phyloP scores from a whole-genome alignment of 53 echinoderm and acorn worm genomes.

The Apostichopus leukothele region DNA sequence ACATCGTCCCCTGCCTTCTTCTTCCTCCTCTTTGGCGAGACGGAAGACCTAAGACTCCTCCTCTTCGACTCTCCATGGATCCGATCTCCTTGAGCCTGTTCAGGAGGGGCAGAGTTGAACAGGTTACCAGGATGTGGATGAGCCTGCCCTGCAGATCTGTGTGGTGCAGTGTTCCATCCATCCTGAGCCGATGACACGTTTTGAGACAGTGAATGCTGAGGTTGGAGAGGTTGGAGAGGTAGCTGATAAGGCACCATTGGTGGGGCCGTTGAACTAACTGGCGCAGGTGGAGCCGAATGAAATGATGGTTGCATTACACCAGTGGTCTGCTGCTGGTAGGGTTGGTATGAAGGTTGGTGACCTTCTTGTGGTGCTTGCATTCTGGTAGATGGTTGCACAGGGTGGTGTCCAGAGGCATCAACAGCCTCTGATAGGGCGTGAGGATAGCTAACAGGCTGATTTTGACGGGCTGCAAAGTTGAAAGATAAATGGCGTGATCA shows the following conservation, averaged over 20 bases:
- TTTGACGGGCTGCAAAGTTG: not conserved
- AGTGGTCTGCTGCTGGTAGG: not conserved
- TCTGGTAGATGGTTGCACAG: not conserved
- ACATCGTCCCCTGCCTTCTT: constrained; percentile 49
- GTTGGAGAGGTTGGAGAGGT: not conserved
- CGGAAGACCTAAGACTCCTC: constrained; percentile 5
- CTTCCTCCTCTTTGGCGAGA: constrained; percentile 49
- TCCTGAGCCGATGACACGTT: not conserved
- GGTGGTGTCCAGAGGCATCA: not conserved
- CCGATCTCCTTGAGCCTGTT: not conserved
- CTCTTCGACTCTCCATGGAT: not conserved
- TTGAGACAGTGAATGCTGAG: not conserved
- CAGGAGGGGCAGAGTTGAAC: not conserved
- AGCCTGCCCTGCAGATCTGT: not conserved
- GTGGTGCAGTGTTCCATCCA: not conserved
- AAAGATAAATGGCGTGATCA: too few species aligned
- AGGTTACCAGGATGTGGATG: not conserved
- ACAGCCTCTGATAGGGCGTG: not conserved
- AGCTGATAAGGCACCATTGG: not conserved
- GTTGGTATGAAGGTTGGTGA: not conserved
- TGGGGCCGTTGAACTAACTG: not conserved
- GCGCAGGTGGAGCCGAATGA: not conserved
- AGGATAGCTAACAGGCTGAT: not conserved
- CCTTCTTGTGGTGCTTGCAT: not conserved
- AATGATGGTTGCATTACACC: not conserved